These are phyloP conservation scores for Hirtodrosophila trivittata DNA, from an alignment of 2,888 invertebrate species.

Conservation along the genomic window DNA sequence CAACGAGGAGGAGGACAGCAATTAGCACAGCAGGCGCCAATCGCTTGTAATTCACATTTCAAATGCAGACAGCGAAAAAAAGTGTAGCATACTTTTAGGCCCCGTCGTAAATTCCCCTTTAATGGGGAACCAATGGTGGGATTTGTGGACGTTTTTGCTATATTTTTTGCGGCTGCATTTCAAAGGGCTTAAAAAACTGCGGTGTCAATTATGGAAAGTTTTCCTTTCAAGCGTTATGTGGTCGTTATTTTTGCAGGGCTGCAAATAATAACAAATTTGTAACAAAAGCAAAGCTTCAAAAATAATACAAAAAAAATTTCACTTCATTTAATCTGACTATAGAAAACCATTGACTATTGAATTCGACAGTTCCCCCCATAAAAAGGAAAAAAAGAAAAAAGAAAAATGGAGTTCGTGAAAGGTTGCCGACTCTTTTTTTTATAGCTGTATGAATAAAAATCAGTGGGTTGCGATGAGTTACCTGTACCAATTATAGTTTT, in stretches of 20 bases:
- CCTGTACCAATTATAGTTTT: too few species aligned
- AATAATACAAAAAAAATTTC: background rate
- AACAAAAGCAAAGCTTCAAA: background rate
- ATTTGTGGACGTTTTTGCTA: background rate
- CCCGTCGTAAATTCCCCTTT: conserved; percentile 45
- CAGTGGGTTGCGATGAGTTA: too few species aligned
- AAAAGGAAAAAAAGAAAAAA: too few species aligned
- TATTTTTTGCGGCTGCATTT: conserved; percentile 11
- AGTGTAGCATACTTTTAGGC: conserved; percentile 41
- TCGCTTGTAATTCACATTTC: background rate
- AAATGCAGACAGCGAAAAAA: conserved; percentile 6
- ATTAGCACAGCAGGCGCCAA: conserved; percentile 29
- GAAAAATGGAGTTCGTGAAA: too few species aligned
- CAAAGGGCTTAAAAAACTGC: background rate
- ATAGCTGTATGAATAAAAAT: too few species aligned
- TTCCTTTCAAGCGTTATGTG: conserved; percentile 13
- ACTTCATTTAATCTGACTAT: background rate
- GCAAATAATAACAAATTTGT: conserved; percentile 1
- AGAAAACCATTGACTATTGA: background rate
- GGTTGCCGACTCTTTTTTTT: too few species aligned
- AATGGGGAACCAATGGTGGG: conserved; percentile 17
- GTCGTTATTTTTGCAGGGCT: background rate
- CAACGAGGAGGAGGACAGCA: conserved; percentile 31
- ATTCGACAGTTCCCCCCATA: too few species aligned
- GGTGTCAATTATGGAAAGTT: conserved; percentile 30